phyloP scores from a whole-genome alignment of 30 jellyfish, hydroid and myxozoan genomes.

The Turritopsis rubra region DNA sequence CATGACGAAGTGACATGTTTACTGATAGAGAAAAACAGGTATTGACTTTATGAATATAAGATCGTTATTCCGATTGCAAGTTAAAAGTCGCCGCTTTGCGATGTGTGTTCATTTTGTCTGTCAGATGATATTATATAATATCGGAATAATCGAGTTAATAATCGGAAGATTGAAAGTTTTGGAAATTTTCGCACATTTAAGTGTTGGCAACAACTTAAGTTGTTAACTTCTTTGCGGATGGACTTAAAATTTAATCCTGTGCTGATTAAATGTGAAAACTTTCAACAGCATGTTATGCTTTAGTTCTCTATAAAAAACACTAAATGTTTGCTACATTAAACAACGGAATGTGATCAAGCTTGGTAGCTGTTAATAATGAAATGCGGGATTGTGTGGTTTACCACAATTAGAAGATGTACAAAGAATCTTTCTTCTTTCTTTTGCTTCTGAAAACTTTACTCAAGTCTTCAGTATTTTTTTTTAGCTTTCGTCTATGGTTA shows the following conservation, averaged over 20 bases:
- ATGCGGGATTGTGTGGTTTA: background rate
- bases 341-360: background rate
- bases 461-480: background rate
- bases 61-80: too few species aligned
- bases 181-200: background rate
- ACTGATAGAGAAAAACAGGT: background rate
- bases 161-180: background rate
- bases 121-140: background rate
- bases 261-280: background rate
- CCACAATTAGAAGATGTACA: background rate
- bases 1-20: background rate
- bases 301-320: too few species aligned
- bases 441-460: background rate
- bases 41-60: background rate
- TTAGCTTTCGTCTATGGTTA: background rate
- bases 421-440: background rate
- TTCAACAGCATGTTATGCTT: background rate
- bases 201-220: too few species aligned
- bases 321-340: background rate
- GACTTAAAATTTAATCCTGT: background rate
- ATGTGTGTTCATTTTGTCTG: background rate
- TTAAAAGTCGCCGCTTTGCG: background rate
- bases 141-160: background rate
- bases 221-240: background rate
- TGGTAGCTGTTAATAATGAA: background rate